Conservation (phyloP, 2,797 vertebrate species). For the Hylomyscus alleni region DNA sequence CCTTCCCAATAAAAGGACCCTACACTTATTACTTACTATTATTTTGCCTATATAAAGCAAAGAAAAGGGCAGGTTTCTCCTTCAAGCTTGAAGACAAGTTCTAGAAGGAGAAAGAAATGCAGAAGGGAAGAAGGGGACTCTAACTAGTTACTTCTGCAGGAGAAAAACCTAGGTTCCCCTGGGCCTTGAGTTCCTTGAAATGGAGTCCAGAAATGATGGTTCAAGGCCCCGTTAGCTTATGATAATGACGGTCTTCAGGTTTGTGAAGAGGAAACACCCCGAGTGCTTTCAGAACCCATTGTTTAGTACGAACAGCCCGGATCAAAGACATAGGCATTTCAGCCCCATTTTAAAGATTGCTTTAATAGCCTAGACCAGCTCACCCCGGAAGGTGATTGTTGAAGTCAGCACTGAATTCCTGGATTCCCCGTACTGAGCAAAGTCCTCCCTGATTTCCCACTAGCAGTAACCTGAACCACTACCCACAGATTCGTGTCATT, state of each 20-base stretch:
- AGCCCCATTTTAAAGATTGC: constrained; percentile 28
- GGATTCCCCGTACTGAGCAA: background rate
- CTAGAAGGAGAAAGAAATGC: background rate
- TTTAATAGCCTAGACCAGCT: background rate
- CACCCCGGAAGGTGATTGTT: background rate
- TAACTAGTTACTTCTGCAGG: background rate
- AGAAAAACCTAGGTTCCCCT: constrained; percentile 21
- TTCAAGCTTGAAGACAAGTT: constrained; percentile 31
- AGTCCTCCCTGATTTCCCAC: background rate
- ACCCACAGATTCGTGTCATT: background rate
- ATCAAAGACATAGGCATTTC: background rate
- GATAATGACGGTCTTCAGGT: background rate
- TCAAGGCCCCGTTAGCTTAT: background rate
- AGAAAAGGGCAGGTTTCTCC: background rate
- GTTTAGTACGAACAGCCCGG: background rate
- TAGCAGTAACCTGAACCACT: background rate
- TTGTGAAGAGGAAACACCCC: background rate
- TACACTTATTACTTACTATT: background rate
- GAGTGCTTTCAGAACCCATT: background rate
- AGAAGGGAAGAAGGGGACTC: background rate
- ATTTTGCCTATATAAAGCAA: background rate
- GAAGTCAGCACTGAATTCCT: background rate
- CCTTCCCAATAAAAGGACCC: background rate
- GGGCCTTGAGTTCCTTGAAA: constrained; percentile 40
- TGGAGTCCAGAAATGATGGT: constrained; percentile 24